These are phyloP conservation scores for Leucophenga maculata DNA, from an alignment of 2,888 invertebrate species.

Conservation along the genomic window DNA sequence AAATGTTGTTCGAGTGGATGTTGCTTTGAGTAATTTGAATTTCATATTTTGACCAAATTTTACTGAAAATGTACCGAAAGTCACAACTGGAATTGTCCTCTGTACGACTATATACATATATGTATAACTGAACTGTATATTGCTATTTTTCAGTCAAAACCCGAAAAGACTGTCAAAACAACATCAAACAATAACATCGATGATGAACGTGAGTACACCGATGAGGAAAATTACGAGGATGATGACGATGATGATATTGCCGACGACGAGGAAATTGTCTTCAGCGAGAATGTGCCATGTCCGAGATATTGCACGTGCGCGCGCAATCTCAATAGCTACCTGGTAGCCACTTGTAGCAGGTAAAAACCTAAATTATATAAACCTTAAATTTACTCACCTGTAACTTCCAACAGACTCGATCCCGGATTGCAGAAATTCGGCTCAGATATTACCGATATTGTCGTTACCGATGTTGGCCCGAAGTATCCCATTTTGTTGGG, in stretches of 20 bases:
- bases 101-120: neutral
- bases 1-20: too few relatives aligned
- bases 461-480: slow-evolving; percentile 78
- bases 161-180: slow-evolving; percentile 34
- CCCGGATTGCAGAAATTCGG: slow-evolving; percentile 79
- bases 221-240: slow-evolving; percentile 53
- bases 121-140: neutral
- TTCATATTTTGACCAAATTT: too few relatives aligned
- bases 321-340: slow-evolving; percentile 75
- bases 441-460: slow-evolving; percentile 78
- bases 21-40: too few relatives aligned
- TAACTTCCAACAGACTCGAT: slow-evolving; percentile 73
- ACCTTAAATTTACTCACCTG: neutral
- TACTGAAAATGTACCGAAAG: too few relatives aligned
- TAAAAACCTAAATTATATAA: slow-evolving; percentile 32
- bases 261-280: slow-evolving; percentile 67
- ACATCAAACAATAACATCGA: slow-evolving; percentile 53
- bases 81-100: too few relatives aligned
- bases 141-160: slow-evolving; percentile 47
- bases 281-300: slow-evolving; percentile 73
- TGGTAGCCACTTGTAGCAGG: slow-evolving; percentile 79
- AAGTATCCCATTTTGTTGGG: slow-evolving; percentile 76
- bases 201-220: slow-evolving; percentile 54
- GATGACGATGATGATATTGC: slow-evolving; percentile 60
- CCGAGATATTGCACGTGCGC: slow-evolving; percentile 78